Evolutionary conservation across 2,113 vertebrate species (phyloP).

Genomic region (Cranoglanis bouderius): DNA sequence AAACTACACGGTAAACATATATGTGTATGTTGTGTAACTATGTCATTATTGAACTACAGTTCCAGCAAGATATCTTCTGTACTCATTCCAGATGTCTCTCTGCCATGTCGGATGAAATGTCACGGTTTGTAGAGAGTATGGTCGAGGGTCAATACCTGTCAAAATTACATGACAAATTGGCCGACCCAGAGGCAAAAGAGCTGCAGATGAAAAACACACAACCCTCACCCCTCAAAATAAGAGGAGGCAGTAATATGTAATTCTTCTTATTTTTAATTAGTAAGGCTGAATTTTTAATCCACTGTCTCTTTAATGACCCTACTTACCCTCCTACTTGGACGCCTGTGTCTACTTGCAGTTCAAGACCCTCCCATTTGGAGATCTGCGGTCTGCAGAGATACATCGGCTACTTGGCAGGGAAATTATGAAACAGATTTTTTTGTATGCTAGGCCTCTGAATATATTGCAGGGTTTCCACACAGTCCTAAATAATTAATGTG

Average conservation of each 20-base stretch:
- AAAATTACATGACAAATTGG: neutral
- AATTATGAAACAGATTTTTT: conserved; percentile 14
- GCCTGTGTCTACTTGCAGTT: conserved; percentile 23
- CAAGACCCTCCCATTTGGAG: conserved; percentile 14
- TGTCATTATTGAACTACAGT: neutral
- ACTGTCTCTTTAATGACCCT: conserved; percentile 33
- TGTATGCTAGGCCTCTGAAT: neutral
- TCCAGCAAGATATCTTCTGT: neutral
- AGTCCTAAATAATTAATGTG: neutral
- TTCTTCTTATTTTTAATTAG: neutral
- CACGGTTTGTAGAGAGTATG: neutral
- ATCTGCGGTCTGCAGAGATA: conserved; percentile 1
- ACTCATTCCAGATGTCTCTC: neutral
- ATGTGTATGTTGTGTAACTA: neutral
- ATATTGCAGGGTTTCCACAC: neutral
- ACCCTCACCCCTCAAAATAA: neutral
- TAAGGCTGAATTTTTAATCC: neutral
- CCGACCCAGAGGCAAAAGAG: neutral
- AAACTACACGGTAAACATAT: neutral
- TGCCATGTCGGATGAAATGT: neutral
- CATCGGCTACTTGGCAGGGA: conserved; percentile 7
- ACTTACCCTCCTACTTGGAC: conserved; percentile 11
- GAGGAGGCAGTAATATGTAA: neutral
- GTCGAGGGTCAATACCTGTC: neutral
- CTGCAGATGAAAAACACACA: neutral